Evolutionary conservation across 2,888 invertebrate species (phyloP).

Genomic region (Dromius quadrimaculatus): DNA sequence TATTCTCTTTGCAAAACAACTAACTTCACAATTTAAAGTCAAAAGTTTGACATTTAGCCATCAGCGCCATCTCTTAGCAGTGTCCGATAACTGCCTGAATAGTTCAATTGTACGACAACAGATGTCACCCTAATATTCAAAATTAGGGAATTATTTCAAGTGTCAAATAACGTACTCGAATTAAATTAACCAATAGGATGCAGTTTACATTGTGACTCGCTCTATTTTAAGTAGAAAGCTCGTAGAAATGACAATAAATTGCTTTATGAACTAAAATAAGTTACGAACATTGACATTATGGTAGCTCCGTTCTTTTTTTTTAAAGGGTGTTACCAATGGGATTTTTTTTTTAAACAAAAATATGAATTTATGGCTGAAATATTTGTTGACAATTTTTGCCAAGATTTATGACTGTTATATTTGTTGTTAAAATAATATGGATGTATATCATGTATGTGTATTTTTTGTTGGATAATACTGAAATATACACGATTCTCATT

Average conservation of each 20-base stretch:
- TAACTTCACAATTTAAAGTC: background rate
- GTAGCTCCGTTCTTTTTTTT: slow-evolving; percentile 49
- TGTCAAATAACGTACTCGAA: slow-evolving; percentile 11
- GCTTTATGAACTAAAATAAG: slow-evolving; percentile 60
- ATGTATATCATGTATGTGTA: no score
- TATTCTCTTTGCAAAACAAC: background rate
- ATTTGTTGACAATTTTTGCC: slow-evolving; percentile 4
- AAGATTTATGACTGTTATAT: slow-evolving; percentile 35
- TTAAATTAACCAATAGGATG: slow-evolving; percentile 43
- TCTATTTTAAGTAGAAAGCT: slow-evolving; percentile 59
- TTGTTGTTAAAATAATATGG: slow-evolving; percentile 31
- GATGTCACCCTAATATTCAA: no score
- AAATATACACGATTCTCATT: slow-evolving; percentile 34
- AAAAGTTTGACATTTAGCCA: no score
- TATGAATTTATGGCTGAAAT: slow-evolving; percentile 12
- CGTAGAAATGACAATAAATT: slow-evolving; percentile 66
- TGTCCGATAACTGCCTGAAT: no score
- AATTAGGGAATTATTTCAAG: slow-evolving; percentile 9
- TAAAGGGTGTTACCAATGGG: background rate
- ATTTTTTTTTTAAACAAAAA: background rate
- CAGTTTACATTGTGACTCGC: slow-evolving; percentile 47
- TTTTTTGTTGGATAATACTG: slow-evolving; percentile 15
- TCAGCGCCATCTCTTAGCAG: no score
- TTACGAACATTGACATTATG: slow-evolving; percentile 47
- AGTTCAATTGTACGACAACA: no score